Conservation (phyloP, 2,888 invertebrate species). For the Eupsilia transversa region DNA sequence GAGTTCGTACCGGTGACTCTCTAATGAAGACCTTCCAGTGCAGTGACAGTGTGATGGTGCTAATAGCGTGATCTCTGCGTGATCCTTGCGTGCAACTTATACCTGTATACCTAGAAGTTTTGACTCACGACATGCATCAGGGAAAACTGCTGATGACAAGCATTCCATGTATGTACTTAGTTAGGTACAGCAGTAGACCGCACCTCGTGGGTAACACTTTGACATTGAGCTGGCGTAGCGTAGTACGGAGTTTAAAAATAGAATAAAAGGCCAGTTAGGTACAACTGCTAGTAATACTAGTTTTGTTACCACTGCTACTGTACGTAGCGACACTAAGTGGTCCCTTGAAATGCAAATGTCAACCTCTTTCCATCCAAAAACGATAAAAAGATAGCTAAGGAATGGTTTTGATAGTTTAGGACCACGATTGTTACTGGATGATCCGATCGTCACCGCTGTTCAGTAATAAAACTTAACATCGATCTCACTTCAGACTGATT, state of each 20-base stretch:
- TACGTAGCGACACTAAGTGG: not conserved
- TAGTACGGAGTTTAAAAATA: not conserved
- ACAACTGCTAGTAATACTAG: no score
- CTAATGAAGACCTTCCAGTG: slow-evolving; percentile 36
- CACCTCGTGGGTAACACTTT: no score
- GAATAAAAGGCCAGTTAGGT: not conserved
- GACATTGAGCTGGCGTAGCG: not conserved
- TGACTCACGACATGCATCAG: slow-evolving; percentile 16
- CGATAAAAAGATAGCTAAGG: not conserved
- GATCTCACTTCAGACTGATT: not conserved
- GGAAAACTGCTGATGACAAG: slow-evolving; percentile 19
- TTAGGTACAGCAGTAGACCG: no score
- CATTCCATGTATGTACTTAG: not conserved
- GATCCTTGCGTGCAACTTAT: slow-evolving; percentile 29
- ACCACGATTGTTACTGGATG: not conserved
- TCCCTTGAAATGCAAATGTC: not conserved
- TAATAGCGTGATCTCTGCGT: slow-evolving; percentile 43
- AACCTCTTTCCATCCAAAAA: not conserved
- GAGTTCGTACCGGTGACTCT: slow-evolving; percentile 31
- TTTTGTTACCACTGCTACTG: no score
- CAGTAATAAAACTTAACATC: not conserved
- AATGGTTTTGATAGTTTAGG: not conserved
- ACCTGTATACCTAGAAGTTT: not conserved
- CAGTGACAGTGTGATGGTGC: slow-evolving; percentile 23
- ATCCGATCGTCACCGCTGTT: not conserved